Evolutionary conservation across 2,888 invertebrate species (phyloP), one percentile per base, ranked within the genome.

Genomic region (Zaprionus lineosus): DNA sequence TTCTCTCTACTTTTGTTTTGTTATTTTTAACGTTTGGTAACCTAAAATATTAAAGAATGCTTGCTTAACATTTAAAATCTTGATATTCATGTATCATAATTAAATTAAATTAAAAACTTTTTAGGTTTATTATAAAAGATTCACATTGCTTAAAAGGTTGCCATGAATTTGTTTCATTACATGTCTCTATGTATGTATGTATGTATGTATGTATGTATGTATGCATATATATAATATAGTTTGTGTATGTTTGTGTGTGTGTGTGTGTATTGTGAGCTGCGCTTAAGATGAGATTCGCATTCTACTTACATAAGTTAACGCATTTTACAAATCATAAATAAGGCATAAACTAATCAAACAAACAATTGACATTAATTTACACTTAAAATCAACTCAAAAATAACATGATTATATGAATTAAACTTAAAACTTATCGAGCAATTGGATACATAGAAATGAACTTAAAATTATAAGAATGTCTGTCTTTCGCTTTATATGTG

Each of bases 51-150:
- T 24, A 58, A 74, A 55, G 56, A 58, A 59, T 59, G 77, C 61
- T 72, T 65, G 43, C 75, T 78, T 83, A 71, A 47, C 36, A 59
- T 46, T 71, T 58, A 60, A 39, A 57, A 44, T 61, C 34, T 65
- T 41, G 26, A 18, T 41, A 28, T 37, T 40, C 58, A 33, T 16
- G 21, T 44, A 57, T 60, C 39, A 29, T 59, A 79, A 36, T 50
- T 70, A 11, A 69, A 64, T 60, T 43, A 73, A 78, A 78, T 69
- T 48, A 76, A 76, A 77, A 84, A 61, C 41, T 67, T 69, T 64
- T 21, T 41, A 11, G 56, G 70, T 78, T 78, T 84, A 82, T 82
- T 84, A 61, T 74, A 57, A 84, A 73, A 67, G 29, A 56, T 79
- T 76, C 69, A 84, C 77, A 72, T 59, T 44, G 43, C 37, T 65